Conservation (phyloP, 2,113 vertebrate genomes). For the Pterocles orientalis region DNA sequence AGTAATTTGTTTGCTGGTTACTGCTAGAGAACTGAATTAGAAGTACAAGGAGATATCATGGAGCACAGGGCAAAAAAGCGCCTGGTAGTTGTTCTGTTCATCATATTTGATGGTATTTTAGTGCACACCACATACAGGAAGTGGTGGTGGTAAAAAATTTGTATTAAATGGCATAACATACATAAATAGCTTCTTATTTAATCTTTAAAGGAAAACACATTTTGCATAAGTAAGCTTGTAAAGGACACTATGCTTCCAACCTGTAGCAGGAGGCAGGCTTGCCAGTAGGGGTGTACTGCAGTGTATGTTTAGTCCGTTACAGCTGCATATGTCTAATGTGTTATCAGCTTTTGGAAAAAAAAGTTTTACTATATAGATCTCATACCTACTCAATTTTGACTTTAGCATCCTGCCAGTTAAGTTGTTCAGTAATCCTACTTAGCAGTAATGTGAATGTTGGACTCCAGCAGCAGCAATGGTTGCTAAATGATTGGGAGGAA, state of each 20-base stretch:
- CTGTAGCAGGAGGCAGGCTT: not conserved
- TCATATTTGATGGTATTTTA: not conserved
- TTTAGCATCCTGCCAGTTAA: not conserved
- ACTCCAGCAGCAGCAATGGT: not conserved
- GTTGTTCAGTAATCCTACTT: not conserved
- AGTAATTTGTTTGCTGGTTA: not conserved
- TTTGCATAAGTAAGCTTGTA: no score
- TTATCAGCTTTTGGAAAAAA: not conserved
- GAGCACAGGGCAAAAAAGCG: not conserved
- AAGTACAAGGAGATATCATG: not conserved
- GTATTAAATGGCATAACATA: not conserved
- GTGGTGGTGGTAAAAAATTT: not conserved
- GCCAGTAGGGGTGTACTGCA: not conserved
- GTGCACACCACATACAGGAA: not conserved
- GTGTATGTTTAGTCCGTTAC: not conserved
- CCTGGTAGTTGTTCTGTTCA: not conserved
- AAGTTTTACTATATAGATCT: not conserved
- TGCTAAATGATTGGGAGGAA: not conserved
- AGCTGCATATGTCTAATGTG: not conserved
- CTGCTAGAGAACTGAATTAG: not conserved
- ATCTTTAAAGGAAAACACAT: no score
- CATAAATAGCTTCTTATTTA: not conserved
- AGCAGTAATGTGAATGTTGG: not conserved
- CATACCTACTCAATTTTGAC: not conserved
- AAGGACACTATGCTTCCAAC: not conserved